These are phyloP conservation scores for Enteromius trimaculatus DNA, from an alignment of 2,797 vertebrate species.

Conservation along the genomic window DNA sequence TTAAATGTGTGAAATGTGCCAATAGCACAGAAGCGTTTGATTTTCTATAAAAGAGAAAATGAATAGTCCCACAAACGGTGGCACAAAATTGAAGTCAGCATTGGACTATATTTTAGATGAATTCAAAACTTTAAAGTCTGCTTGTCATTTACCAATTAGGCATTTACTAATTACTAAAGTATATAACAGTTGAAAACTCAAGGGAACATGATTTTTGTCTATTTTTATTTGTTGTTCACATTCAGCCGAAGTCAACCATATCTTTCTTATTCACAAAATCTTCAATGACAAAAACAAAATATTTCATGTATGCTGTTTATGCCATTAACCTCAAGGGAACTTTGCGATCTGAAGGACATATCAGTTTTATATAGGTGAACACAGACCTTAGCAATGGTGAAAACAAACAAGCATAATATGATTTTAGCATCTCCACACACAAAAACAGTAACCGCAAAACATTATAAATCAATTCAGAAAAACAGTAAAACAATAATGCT, in stretches of 20 bases:
- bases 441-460: neutral
- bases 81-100: neutral
- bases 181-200: neutral
- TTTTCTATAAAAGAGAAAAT: neutral
- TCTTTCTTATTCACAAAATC: neutral
- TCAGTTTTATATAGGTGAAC: neutral
- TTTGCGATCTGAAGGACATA: neutral
- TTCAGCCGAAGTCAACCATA: neutral
- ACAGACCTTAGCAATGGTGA: neutral
- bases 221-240: neutral
- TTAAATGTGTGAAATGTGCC: neutral
- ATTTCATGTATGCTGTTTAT: neutral
- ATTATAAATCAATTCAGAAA: neutral
- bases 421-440: neutral
- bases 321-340: neutral
- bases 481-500: neutral
- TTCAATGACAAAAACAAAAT: neutral
- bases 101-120: neutral
- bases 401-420: neutral
- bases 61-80: conserved; percentile 1
- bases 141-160: neutral
- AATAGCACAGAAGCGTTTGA: neutral
- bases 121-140: neutral
- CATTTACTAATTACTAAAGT: no score
- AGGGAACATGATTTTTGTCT: neutral